phyloP scores from a whole-genome alignment of 2,888 invertebrate species.

The Fragum sueziense region DNA sequence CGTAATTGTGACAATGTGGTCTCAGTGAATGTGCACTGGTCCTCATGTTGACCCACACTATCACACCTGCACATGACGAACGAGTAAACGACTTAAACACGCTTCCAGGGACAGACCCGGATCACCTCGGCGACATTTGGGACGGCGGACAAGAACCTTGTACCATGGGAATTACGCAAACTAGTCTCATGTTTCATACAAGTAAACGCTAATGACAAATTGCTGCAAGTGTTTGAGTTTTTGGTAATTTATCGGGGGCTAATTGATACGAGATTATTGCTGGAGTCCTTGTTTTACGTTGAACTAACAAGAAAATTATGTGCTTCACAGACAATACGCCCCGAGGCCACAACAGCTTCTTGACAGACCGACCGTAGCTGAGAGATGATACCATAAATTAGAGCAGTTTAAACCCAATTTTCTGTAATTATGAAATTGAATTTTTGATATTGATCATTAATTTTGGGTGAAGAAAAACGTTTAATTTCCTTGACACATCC shows the following conservation, averaged over 20 bases:
- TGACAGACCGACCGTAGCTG: slow-evolving; percentile 15
- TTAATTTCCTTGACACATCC: slow-evolving; percentile 22
- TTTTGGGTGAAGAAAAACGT: slow-evolving; percentile 10
- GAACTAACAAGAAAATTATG: slow-evolving; percentile 37
- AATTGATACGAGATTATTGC: slow-evolving; percentile 44
- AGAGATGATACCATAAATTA: slow-evolving; percentile 32
- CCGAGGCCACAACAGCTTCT: slow-evolving; percentile 13
- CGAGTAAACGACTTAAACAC: slow-evolving; percentile 42
- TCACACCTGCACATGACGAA: slow-evolving; percentile 57
- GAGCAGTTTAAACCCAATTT: slow-evolving; percentile 26
- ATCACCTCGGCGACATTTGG: slow-evolving; percentile 29
- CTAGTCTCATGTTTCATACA: slow-evolving; percentile 27
- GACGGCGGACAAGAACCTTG: slow-evolving; percentile 1
- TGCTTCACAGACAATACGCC: slow-evolving; percentile 27
- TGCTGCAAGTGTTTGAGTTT: slow-evolving; percentile 53
- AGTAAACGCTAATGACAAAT: slow-evolving; percentile 55
- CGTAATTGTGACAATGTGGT: slow-evolving; percentile 53
- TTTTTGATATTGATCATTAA: slow-evolving; percentile 24
- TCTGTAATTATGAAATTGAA: slow-evolving; percentile 33
- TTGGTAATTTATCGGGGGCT: slow-evolving; percentile 28
- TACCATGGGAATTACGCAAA: slow-evolving; percentile 13
- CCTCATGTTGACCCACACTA: slow-evolving; percentile 51
- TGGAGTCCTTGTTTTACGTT: slow-evolving; percentile 37
- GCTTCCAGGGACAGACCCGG: slow-evolving; percentile 34
- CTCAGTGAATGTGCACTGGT: slow-evolving; percentile 44